Conservation (phyloP, 2,797 vertebrate species). For the Hoplostethus atlanticus region DNA sequence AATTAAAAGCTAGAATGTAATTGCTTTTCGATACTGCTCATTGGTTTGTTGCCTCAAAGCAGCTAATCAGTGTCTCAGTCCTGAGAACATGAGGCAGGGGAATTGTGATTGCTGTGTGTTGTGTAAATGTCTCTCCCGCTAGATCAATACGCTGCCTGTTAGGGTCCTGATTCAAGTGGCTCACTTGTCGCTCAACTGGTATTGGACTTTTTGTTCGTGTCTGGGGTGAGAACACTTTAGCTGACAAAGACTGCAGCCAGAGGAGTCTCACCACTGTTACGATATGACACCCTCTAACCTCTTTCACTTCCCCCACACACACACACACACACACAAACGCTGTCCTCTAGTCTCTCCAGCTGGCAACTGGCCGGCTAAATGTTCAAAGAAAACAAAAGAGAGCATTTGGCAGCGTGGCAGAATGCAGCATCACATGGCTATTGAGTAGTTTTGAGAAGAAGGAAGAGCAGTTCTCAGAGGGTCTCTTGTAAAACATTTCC, state of each 20-base stretch:
- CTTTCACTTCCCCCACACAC: not conserved
- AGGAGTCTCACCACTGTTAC: too few species aligned
- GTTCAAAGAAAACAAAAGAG: constrained; percentile 32
- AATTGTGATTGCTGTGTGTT: constrained; percentile 42
- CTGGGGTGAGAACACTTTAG: constrained; percentile 20
- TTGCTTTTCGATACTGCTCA: constrained; percentile 48
- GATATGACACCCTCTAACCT: not conserved
- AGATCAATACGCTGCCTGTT: constrained; percentile 60
- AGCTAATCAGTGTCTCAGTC: constrained; percentile 42
- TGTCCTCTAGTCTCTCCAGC: too few species aligned
- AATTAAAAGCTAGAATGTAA: constrained; percentile 29
- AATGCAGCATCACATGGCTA: too few species aligned
- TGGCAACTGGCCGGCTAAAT: not conserved
- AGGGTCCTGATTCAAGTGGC: constrained; percentile 37
- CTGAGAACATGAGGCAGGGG: constrained; percentile 33
- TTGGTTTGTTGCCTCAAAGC: constrained; percentile 35
- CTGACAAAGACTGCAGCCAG: not conserved
- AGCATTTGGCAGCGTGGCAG: not conserved
- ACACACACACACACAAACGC: too few species aligned
- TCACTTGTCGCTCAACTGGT: constrained; percentile 43
- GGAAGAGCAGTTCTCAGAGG: not conserved
- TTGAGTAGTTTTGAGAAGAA: not conserved
- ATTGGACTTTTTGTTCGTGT: constrained; percentile 56
- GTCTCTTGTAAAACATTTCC: not conserved
- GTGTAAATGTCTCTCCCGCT: constrained; percentile 43